These are phyloP conservation scores for Agrotis exclamationis DNA, from an alignment of 2,888 invertebrate genomes.

Conservation along the genomic window DNA sequence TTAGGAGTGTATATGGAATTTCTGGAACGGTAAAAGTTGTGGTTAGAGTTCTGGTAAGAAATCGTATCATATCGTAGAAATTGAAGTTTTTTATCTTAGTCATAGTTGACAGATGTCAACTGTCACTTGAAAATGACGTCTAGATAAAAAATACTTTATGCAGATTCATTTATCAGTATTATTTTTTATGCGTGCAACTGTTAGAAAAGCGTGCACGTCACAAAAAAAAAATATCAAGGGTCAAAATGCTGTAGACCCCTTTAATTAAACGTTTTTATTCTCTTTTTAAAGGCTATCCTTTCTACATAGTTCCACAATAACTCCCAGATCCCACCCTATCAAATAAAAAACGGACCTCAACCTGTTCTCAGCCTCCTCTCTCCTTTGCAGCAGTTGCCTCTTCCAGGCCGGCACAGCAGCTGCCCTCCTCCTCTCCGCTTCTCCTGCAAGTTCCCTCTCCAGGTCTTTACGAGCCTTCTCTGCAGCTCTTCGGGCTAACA, in stretches of 20 bases:
- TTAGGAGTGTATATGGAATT: constrained; percentile 94
- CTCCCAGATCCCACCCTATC: constrained; percentile 28
- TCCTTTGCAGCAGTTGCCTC: constrained; percentile 95
- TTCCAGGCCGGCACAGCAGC: constrained; percentile 98
- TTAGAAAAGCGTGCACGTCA: no score
- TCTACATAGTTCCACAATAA: no score
- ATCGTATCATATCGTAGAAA: no score
- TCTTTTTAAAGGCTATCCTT: no score
- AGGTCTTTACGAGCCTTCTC: constrained; percentile 97
- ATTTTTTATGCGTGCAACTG: no score
- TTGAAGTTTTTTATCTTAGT: not conserved
- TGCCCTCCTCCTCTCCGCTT: constrained; percentile 96
- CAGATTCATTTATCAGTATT: no score
- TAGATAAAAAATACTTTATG: no score
- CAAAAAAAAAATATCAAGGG: no score
- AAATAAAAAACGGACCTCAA: constrained; percentile 91
- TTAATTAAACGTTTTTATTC: no score
- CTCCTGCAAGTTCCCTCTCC: constrained; percentile 95
- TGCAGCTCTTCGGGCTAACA: constrained; percentile 98
- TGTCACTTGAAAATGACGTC: no score
- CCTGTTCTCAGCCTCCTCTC: constrained; percentile 95
- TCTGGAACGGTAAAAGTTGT: constrained; percentile 79
- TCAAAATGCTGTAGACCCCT: no score
- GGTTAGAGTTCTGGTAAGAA: not conserved
- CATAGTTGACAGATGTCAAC: no score